Percentiles rank a stretch among this genome's conserved stretches.
Conservation (phyloP, 2,797 vertebrate genomes). For the Tolypeutes matacus region DNA sequence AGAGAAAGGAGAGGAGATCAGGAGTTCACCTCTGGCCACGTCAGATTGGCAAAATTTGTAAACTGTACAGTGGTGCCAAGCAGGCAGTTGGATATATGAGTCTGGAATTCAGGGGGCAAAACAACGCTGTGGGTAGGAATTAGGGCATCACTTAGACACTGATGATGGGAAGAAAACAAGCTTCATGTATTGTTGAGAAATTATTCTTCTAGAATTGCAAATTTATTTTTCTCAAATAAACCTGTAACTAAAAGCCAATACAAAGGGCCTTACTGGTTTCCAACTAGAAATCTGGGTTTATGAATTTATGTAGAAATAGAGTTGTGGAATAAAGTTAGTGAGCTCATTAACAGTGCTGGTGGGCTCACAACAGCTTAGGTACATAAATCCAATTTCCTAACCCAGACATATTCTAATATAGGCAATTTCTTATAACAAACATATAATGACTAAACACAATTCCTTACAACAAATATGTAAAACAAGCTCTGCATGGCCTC, state of each 20-base stretch:
- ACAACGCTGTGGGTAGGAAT: neutral
- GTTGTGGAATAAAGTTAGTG: neutral
- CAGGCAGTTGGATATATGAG: neutral
- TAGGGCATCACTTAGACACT: neutral
- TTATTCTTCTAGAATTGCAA: neutral
- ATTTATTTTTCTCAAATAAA: conserved; percentile 55
- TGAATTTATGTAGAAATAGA: conserved; percentile 24
- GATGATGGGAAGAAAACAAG: neutral
- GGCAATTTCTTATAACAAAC: conserved; percentile 12
- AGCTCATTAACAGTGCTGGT: neutral
- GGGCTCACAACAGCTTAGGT: neutral
- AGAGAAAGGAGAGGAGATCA: neutral
- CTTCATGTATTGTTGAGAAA: neutral
- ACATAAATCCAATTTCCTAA: neutral
- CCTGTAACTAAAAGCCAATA: neutral
- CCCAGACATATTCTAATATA: neutral
- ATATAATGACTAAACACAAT: conserved; percentile 15
- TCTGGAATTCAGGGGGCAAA: neutral
- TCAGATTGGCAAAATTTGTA: neutral
- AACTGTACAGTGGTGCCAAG: neutral
- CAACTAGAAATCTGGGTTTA: conserved; percentile 27
- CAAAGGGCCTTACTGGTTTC: neutral
- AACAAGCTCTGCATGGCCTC: conserved; percentile 12
- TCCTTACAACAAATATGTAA: conserved; percentile 11
- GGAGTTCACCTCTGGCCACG: neutral